Percentiles rank a stretch among this genome's conserved stretches.
phyloP scores from a whole-genome alignment of 2,888 invertebrate genomes.

The Marronus borbonicus region DNA sequence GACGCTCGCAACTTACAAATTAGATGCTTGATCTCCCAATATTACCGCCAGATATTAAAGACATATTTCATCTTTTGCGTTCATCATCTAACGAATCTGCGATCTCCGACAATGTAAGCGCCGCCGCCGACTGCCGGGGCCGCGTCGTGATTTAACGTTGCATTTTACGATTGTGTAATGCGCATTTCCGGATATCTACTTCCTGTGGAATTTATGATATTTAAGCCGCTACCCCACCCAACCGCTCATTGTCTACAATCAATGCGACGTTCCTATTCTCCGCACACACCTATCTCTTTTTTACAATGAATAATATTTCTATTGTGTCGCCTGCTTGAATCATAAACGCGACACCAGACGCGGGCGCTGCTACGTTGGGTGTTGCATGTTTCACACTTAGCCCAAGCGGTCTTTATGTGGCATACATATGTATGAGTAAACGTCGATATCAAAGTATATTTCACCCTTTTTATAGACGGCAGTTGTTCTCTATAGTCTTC shows the following conservation, averaged over 20 bases:
- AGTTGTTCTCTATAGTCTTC: too few species aligned
- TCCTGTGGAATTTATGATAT: conserved; percentile 51
- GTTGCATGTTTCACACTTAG: conserved; percentile 6
- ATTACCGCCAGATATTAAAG: conserved; percentile 31
- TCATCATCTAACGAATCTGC: background rate
- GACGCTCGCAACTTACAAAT: background rate
- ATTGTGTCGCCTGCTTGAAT: conserved; percentile 42
- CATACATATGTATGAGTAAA: background rate
- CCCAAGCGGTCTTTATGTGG: background rate
- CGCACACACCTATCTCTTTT: conserved; percentile 38
- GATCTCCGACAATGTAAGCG: conserved; percentile 5
- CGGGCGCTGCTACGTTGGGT: background rate
- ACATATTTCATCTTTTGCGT: conserved; percentile 28
- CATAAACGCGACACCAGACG: conserved; percentile 18
- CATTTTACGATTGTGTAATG: conserved; percentile 50
- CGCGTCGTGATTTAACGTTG: conserved; percentile 28
- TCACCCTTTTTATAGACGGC: too few species aligned
- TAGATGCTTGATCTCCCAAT: conserved; percentile 9
- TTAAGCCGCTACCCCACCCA: conserved; percentile 23
- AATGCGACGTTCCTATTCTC: conserved; percentile 42
- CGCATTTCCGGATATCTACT: conserved; percentile 51
- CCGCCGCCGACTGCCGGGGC: background rate
- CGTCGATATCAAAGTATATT: too few species aligned
- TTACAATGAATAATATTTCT: conserved; percentile 41
- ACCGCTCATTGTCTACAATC: conserved; percentile 41